Percentiles rank a stretch among this genome's conserved stretches.
Evolutionary conservation across 2,113 vertebrate genomes (phyloP).

Genomic region (Platysteira castanea): DNA sequence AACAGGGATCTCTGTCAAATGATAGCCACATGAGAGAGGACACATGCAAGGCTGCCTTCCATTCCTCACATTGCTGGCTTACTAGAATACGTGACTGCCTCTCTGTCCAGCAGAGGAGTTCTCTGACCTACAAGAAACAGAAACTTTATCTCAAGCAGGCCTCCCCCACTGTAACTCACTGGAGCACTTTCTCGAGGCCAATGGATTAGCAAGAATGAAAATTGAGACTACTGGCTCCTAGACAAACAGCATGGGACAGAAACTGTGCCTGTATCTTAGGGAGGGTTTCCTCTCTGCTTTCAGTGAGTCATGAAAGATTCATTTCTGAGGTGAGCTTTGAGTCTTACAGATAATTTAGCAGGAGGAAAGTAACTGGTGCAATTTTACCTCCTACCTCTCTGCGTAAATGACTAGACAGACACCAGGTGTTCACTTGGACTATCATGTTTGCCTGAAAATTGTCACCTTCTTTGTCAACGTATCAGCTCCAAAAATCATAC

Average conservation of each 20-base stretch:
- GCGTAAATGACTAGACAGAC: not conserved
- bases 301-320: slow-evolving; percentile 28
- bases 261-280: not conserved
- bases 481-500: not conserved
- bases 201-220: not conserved
- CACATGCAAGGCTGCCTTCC: not conserved
- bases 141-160: not conserved
- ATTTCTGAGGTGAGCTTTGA: slow-evolving; percentile 26
- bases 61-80: not conserved
- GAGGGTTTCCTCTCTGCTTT: slow-evolving; percentile 25
- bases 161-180: not conserved
- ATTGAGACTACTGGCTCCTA: slow-evolving; percentile 14
- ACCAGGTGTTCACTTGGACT: not conserved
- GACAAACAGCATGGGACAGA: not conserved
- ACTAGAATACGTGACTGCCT: not conserved
- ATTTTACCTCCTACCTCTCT: not conserved
- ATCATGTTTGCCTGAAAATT: not conserved
- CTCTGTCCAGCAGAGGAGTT: not conserved
- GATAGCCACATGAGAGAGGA: not conserved
- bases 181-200: not conserved
- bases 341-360: not conserved
- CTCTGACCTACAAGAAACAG: not conserved
- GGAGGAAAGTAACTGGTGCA: not conserved
- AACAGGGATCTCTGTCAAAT: not conserved
- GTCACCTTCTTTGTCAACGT: not conserved